These are phyloP conservation scores for Dromius quadrimaculatus DNA, from an alignment of 2,888 invertebrate species.

Conservation along the genomic window DNA sequence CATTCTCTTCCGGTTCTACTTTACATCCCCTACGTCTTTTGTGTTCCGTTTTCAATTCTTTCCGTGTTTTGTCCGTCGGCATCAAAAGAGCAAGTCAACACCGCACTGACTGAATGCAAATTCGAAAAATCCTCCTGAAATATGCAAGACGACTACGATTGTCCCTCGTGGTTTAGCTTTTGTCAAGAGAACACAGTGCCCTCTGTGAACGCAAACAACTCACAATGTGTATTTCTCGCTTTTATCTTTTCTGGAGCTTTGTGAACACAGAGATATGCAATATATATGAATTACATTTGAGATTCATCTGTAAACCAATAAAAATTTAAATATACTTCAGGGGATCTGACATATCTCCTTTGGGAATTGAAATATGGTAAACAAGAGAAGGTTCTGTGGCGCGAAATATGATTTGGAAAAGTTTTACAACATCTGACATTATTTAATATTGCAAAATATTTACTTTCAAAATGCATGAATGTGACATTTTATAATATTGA, in stretches of 20 bases:
- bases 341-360: conserved; percentile 38
- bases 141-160: conserved; percentile 61
- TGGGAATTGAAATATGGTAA: conserved; percentile 44
- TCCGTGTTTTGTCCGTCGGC: conserved; percentile 52
- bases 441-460: background rate
- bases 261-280: conserved; percentile 32
- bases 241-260: conserved; percentile 30
- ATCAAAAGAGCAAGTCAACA: conserved; percentile 65
- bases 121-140: conserved; percentile 61
- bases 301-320: conserved; percentile 46
- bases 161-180: conserved; percentile 61
- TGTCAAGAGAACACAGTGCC: too few relatives aligned
- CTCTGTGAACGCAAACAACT: conserved; percentile 10
- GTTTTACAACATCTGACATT: background rate
- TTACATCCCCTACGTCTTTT: conserved; percentile 34
- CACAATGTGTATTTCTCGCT: conserved; percentile 18
- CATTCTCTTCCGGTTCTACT: conserved; percentile 20
- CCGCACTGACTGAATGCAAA: conserved; percentile 65
- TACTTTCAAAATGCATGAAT: conserved; percentile 12
- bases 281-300: conserved; percentile 52
- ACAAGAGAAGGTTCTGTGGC: background rate
- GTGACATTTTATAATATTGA: conserved; percentile 25
- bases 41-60: conserved; percentile 46
- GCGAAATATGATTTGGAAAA: background rate
- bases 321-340: conserved; percentile 50